These are phyloP conservation scores for Phenganax subtilis DNA, from an alignment of 92 coral and sea anemone species.

Conservation along the genomic window DNA sequence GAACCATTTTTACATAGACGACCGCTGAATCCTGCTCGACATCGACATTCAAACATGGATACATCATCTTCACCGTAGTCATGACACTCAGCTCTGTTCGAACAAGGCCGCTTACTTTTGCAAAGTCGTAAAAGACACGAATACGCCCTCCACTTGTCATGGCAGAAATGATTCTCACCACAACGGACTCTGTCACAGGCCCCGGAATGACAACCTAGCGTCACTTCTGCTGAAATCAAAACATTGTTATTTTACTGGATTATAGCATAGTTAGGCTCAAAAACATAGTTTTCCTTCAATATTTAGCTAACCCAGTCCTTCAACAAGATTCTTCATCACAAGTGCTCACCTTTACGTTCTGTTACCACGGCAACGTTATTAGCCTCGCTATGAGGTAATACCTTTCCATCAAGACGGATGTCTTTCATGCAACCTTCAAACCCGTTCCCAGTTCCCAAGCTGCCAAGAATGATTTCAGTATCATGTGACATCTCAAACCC, in stretches of 20 bases:
- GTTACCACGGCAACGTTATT: constrained; percentile 45
- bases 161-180: constrained; percentile 64
- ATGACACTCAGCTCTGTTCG: constrained; percentile 74
- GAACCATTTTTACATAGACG: constrained; percentile 59
- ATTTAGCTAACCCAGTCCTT: too few species aligned
- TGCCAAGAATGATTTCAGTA: constrained; percentile 18
- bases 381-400: constrained; percentile 53
- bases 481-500: neutral
- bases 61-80: constrained; percentile 50
- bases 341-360: constrained; percentile 52
- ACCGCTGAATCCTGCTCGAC: constrained; percentile 70
- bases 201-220: constrained; percentile 61
- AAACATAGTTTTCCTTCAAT: too few species aligned
- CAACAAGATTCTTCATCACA: neutral
- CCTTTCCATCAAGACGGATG: constrained; percentile 65
- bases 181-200: constrained; percentile 60
- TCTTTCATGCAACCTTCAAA: constrained; percentile 90
- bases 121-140: constrained; percentile 74
- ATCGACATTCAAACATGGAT: constrained; percentile 62
- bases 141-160: constrained; percentile 77
- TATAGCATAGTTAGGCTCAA: too few species aligned
- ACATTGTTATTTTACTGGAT: neutral
- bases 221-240: constrained; percentile 55
- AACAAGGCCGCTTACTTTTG: constrained; percentile 53
- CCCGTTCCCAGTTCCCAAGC: constrained; percentile 4